Evolutionary conservation across 2,797 vertebrate species (phyloP).

Genomic region (Cetoscarus ocellatus): DNA sequence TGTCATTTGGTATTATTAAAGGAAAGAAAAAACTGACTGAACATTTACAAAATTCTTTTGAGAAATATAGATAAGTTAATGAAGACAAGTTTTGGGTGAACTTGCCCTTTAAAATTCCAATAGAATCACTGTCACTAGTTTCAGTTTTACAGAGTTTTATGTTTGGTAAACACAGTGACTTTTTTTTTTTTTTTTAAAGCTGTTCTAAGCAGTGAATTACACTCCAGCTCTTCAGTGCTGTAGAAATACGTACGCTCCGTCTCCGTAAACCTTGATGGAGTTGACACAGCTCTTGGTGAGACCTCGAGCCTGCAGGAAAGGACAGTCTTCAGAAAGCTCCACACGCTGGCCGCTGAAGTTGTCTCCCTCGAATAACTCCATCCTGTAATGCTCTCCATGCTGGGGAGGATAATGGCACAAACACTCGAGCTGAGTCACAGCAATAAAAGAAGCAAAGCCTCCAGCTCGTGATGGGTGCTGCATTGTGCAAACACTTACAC

Average conservation of each 20-base stretch:
- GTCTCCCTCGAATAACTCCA: constrained; percentile 88
- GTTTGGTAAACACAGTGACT: not conserved
- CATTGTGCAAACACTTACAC: constrained; percentile 5
- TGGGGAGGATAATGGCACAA: constrained; percentile 66
- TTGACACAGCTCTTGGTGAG: constrained; percentile 89
- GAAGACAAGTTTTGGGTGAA: no score
- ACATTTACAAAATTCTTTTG: no score
- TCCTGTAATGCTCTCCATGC: constrained; percentile 89
- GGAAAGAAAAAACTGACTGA: no score
- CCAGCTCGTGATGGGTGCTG: constrained; percentile 1
- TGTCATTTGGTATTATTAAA: no score
- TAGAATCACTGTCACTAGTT: no score
- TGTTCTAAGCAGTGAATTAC: not conserved
- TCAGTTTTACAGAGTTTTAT: no score
- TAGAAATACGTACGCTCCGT: constrained; percentile 86
- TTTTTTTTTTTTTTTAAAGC: no score
- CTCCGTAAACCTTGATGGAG: constrained; percentile 89
- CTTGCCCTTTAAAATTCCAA: no score
- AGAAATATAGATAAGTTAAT: no score
- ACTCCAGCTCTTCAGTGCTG: not conserved
- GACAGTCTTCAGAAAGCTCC: constrained; percentile 89
- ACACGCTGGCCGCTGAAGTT: constrained; percentile 87
- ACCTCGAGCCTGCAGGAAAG: constrained; percentile 87
- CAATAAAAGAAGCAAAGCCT: constrained; percentile 29
- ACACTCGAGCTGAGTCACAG: constrained; percentile 38